Evolutionary conservation across 2,888 invertebrate genomes (phyloP).

Genomic region (Xestia sexstrigata): DNA sequence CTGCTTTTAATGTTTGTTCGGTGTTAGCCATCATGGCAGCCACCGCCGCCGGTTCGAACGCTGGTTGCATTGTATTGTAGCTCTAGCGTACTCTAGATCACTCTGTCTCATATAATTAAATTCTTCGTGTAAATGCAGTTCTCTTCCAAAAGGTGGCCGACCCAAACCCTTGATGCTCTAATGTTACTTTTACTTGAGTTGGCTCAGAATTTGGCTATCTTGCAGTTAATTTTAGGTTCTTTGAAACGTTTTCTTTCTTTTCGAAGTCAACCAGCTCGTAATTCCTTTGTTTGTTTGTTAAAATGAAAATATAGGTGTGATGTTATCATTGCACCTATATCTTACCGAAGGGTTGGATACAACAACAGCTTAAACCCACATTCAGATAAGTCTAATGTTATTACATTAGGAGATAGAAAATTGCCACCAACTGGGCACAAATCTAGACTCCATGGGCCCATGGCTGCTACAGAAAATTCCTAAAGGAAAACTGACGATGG

Average conservation of each 20-base stretch:
- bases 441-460: neutral
- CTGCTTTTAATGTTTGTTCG: neutral
- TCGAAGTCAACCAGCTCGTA: neutral
- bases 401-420: neutral
- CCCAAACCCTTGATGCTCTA: neutral
- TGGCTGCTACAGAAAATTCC: neutral
- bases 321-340: neutral
- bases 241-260: neutral
- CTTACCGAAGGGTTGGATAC: neutral
- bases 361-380: neutral
- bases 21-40: slow-evolving; percentile 37
- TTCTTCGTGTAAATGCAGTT: neutral
- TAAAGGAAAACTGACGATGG: neutral
- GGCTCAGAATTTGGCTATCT: neutral
- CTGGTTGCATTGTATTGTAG: slow-evolving; percentile 7
- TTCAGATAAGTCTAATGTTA: neutral
- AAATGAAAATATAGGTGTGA: too few relatives aligned
- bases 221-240: neutral
- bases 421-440: neutral
- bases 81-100: slow-evolving; percentile 23
- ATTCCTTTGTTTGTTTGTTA: neutral
- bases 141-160: neutral
- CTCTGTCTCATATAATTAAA: too few relatives aligned
- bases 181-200: neutral
- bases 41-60: slow-evolving; percentile 35